Evolutionary conservation across 53 echinoderm and acorn worm species (phyloP), one percentile per base, ranked within the genome.

Genomic region (Actinopyga echinites): DNA sequence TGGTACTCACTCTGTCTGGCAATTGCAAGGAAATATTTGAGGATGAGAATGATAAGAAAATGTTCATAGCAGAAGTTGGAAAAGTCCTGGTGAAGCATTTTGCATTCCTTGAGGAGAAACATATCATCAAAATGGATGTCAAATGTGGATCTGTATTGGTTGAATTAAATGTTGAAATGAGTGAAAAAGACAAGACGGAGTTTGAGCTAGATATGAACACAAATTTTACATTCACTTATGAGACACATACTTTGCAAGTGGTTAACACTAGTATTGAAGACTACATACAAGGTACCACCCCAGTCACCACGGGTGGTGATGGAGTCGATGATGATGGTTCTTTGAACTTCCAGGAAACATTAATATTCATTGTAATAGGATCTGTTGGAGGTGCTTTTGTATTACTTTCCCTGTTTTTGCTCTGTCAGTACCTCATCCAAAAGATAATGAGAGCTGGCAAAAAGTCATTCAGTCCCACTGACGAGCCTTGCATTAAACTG

Each of bases 281-380:
- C 12, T 45, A 40, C 10, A 23, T 5, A 19, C n/a, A 42, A 8
- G 42, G 23, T 24, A 24, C 71, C 23, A 71, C 71, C 2, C 0
- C 43, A 13, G 15, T 2, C 2, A 17, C 17, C 17, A 22, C 24
- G 25, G 21, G 23, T 36, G 71, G 40, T 71, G 42, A 25, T 71
- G 31, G 21, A 6, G 29, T 28, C 2, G 1, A 9, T 30, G 5
- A 65, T 2, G 1, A 20, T n/a, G n/a, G n/a, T 21, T 25, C 71
- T 28, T 9, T 42, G 5, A 2, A 34, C 12, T 71, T 93, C 31
- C 93, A 93, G 63, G 75, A 91, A 83, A 73, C 45, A 15, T 63
- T 95, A 19, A 93, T 95, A 12, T 95, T 89, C 84, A 89, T 91
- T 49, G 64, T 93, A 42, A 87, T 91, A 40, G 96, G 91, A 22